phyloP scores from a whole-genome alignment of 2,888 invertebrate species.

The Julus scandinavius region DNA sequence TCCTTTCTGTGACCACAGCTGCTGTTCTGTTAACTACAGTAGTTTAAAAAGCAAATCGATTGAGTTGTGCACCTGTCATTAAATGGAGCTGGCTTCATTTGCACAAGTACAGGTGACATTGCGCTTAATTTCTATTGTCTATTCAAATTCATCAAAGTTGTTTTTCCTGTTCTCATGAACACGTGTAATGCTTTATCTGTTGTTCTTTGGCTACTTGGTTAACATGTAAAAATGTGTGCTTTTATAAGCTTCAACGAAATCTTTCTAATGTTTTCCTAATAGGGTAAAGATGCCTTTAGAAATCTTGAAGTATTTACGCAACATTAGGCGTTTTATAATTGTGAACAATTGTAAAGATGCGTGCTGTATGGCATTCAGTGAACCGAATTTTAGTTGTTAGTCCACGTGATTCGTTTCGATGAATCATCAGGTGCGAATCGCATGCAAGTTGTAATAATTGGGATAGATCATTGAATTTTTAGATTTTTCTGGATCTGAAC shows the following conservation, averaged over 20 bases:
- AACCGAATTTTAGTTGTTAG: not conserved
- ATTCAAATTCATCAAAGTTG: not conserved
- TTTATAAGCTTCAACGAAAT: not conserved
- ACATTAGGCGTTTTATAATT: not conserved
- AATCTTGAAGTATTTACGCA: not conserved
- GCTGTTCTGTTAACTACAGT: too few species aligned
- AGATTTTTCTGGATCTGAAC: too few species aligned
- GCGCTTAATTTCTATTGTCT: not conserved
- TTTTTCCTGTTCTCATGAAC: not conserved
- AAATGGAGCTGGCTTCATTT: conserved; percentile 10
- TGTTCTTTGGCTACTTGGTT: conserved; percentile 15
- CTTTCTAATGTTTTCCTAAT: not conserved
- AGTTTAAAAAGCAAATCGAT: too few species aligned
- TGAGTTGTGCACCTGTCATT: not conserved
- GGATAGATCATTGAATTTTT: too few species aligned
- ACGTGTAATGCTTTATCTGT: not conserved
- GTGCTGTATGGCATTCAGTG: not conserved
- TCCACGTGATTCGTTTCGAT: not conserved
- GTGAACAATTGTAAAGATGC: not conserved
- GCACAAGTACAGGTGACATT: not conserved
- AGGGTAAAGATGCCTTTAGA: not conserved
- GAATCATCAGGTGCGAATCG: not conserved
- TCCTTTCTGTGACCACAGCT: too few species aligned
- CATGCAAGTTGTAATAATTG: too few species aligned
- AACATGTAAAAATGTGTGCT: not conserved